A percentile compares a stretch with the other conserved stretches of the same genome.
phyloP scores from a whole-genome alignment of 2,113 vertebrate genomes.

The Hemiprocne comata region DNA sequence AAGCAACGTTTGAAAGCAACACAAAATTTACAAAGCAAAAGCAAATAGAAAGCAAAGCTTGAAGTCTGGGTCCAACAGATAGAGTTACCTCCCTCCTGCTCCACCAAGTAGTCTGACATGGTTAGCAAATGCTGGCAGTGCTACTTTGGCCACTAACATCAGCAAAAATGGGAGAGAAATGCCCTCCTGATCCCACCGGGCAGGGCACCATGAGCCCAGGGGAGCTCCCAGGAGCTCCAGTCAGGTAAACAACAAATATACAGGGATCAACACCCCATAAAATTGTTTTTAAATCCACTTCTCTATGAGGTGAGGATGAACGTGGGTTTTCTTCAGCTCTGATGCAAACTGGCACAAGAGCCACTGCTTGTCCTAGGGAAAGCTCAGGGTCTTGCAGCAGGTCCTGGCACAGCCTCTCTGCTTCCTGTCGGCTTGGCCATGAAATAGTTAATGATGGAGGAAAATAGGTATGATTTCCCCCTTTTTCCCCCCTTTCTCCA shows the following conservation, averaged over 20 bases:
- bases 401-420: background rate
- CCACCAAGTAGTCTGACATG: background rate
- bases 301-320: fast-evolving
- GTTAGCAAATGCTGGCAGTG: background rate
- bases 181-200: background rate
- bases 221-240: background rate
- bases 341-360: fast-evolving
- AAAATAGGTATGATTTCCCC: background rate
- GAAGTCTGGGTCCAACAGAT: background rate
- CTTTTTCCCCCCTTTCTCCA: background rate
- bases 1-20: background rate
- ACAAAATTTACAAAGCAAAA: background rate
- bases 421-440: fast-evolving
- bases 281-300: fast-evolving
- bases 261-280: fast-evolving
- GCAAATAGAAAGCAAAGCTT: background rate
- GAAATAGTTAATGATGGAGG: background rate
- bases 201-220: background rate
- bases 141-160: background rate
- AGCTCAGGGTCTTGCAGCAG: background rate
- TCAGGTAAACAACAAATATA: background rate
- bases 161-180: background rate
- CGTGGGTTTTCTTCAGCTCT: background rate
- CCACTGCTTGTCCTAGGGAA: fast-evolving
- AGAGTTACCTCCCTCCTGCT: background rate